phyloP scores from a whole-genome alignment of 2,797 vertebrate species.

The Botia kubotai region DNA sequence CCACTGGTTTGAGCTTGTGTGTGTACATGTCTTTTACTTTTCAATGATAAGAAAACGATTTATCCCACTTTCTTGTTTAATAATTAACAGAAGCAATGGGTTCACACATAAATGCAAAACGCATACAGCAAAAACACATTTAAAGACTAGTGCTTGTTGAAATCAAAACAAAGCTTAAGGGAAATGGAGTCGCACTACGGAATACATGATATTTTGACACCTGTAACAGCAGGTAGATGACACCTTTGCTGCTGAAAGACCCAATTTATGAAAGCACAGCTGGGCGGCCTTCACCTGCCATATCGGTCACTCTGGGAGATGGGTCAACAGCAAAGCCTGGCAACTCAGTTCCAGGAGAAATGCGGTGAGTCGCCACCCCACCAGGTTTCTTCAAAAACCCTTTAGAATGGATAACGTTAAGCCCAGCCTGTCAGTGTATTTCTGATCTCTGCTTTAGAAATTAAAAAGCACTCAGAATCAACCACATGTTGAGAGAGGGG shows the following conservation, averaged over 20 bases:
- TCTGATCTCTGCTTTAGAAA: slow-evolving; percentile 45
- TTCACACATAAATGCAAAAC: slow-evolving; percentile 50
- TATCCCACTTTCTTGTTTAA: slow-evolving; percentile 66
- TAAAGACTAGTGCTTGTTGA: background rate
- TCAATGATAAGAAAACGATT: slow-evolving; percentile 42
- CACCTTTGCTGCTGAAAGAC: slow-evolving; percentile 12
- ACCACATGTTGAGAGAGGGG: slow-evolving; percentile 72
- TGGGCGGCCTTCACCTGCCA: slow-evolving; percentile 38
- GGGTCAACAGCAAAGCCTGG: slow-evolving; percentile 59
- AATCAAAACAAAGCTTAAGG: background rate
- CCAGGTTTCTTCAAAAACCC: slow-evolving; percentile 37
- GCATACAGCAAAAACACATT: background rate
- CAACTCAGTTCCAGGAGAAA: slow-evolving; percentile 43
- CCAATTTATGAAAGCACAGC: slow-evolving; percentile 36
- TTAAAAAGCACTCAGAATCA: slow-evolving; percentile 27
- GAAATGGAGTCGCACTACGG: background rate
- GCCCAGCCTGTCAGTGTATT: slow-evolving; percentile 19
- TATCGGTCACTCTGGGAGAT: slow-evolving; percentile 51
- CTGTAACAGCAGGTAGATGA: slow-evolving; percentile 3
- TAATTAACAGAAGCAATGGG: slow-evolving; percentile 76
- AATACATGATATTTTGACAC: background rate
- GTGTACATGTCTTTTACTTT: slow-evolving; percentile 19
- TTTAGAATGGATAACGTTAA: slow-evolving; percentile 24
- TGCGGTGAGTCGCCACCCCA: slow-evolving; percentile 69
- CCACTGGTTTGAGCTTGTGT: slow-evolving; percentile 75